A percentile compares a stretch with the other conserved stretches of the same genome.
Evolutionary conservation across 2,113 vertebrate species (phyloP).

Genomic region (Vombatus ursinus): DNA sequence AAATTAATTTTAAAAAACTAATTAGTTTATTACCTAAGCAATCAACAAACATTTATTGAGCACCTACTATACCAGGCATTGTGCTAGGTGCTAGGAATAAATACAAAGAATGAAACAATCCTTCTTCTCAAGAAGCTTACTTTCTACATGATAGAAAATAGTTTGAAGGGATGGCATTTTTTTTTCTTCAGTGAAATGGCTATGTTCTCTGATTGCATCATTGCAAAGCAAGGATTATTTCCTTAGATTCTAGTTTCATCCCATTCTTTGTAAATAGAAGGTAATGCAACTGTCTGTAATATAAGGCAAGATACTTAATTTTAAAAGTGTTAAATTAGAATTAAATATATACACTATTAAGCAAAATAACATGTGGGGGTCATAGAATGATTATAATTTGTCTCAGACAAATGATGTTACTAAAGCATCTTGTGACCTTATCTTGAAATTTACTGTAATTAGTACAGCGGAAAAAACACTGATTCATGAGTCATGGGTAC

Average conservation of each 20-base stretch:
- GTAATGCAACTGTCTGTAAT: not conserved
- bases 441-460: not conserved
- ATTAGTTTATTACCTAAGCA: not conserved
- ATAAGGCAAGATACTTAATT: not conserved
- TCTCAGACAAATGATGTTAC: not conserved
- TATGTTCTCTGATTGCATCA: not conserved
- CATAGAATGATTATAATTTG: not conserved
- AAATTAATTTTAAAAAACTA: too few species aligned
- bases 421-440: not conserved
- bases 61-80: not conserved
- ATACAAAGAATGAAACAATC: not conserved
- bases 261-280: not conserved
- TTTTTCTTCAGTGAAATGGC: not conserved
- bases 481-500: not conserved
- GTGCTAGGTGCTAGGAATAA: not conserved
- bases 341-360: not conserved
- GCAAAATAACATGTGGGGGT: not conserved
- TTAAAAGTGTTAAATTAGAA: constrained; percentile 12
- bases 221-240: not conserved
- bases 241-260: not conserved
- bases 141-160: not conserved
- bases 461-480: not conserved
- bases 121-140: not conserved
- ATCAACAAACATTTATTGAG: not conserved
- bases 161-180: not conserved